phyloP scores from a whole-genome alignment of 1,140 invertebrate species.

The Melanaphis sacchari region DNA sequence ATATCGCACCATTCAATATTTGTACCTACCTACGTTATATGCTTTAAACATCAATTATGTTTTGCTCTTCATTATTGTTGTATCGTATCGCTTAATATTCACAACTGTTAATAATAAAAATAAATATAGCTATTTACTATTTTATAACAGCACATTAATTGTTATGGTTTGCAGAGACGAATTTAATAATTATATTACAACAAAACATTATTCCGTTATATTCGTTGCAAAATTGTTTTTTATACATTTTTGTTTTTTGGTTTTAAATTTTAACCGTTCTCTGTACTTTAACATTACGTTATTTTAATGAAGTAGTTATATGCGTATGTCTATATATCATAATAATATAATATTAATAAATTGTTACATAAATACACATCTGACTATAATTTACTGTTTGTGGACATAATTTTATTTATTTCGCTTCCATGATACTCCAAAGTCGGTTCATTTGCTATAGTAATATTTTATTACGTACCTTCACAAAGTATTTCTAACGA shows the following conservation, averaged over 20 bases:
- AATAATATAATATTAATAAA: not conserved
- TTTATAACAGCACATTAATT: not conserved
- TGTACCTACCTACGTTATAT: no score
- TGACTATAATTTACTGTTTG: not conserved
- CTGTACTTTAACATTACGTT: not conserved
- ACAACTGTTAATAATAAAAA: no score
- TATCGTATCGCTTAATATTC: no score
- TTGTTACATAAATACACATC: not conserved
- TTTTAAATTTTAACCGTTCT: not conserved
- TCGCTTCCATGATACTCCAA: not conserved
- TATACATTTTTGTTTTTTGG: not conserved
- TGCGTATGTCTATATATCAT: not conserved
- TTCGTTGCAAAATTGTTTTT: not conserved
- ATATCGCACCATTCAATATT: no score
- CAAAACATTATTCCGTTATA: not conserved
- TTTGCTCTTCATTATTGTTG: no score
- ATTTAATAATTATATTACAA: not conserved
- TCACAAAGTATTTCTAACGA: not conserved
- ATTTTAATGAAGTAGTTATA: not conserved
- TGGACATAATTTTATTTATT: not conserved
- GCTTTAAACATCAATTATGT: no score
- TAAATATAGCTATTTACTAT: no score
- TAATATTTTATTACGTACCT: not conserved
- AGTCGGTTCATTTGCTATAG: not conserved
- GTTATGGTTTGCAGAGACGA: not conserved